Evolutionary conservation across 2,113 vertebrate genomes (phyloP), one percentile per base, ranked within the genome.

Genomic region (Melanotaenia duboulayi): DNA sequence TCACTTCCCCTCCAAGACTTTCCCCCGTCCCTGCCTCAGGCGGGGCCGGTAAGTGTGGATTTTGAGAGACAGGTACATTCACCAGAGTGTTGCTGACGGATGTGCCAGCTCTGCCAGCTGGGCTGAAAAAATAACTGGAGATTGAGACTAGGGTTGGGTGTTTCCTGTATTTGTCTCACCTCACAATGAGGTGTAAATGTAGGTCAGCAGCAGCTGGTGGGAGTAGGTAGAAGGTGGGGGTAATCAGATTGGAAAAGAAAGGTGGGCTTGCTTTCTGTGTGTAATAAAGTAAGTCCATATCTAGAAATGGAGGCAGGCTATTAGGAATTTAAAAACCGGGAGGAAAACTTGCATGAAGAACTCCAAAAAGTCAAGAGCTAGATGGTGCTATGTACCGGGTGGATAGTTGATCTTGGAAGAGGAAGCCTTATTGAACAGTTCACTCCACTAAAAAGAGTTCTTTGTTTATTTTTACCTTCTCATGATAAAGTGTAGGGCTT

Each of bases 121-220:
- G 46, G 48, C 74, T 86, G 59, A 75, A 69, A 69, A 83, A 83
- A 87, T 44, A 83, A 69, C 52, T 28, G 39, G 25, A 42, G 64
- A 62, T 39, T 10, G 67, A 80, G 58, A 75, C 37, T 59, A 75
- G 75, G 44, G 67, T 22, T 60, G 80, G 71, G 65, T n/a, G 35
- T 81, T 88, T 85, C 87, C 84, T 91, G 76, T 55, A 61, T 84
- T 87, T 80, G 72, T 77, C 44, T 74, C 71, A 66, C 75, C 60
- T 80, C 77, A 76, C 81, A 84, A 87, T 81, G 81, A 86, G 70
- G 77, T 83, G 67, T 24, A 58, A 89, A 81, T 62, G 54, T 76
- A 55, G 65, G 48, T 54, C 56, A 61, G 61, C 13, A 58, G 28
- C 14, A 73, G 48, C 50, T 12, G 22, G 50, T 50, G 55, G 37